Evolutionary conservation across 2,113 vertebrate genomes (phyloP).

Genomic region (Saguinus midas): DNA sequence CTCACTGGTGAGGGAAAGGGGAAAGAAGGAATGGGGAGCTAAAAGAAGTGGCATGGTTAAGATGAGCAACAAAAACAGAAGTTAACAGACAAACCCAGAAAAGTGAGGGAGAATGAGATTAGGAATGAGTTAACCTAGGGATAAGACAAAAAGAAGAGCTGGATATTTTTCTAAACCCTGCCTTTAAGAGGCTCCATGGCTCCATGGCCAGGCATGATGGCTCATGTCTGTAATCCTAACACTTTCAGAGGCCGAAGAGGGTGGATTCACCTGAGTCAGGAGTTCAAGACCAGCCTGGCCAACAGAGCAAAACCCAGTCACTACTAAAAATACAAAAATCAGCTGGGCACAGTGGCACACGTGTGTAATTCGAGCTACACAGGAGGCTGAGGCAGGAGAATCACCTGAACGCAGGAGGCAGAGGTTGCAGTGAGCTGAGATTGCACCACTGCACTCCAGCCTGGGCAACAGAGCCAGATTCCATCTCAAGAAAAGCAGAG

Average conservation of each 20-base stretch:
- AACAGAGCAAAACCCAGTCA: not conserved
- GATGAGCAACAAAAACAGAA: not conserved
- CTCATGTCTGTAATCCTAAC: not conserved
- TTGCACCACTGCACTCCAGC: not conserved
- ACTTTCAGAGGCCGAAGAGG: not conserved
- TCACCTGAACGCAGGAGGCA: not conserved
- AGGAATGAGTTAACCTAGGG: not conserved
- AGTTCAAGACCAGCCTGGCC: not conserved
- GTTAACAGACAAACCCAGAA: not conserved
- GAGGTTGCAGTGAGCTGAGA: not conserved
- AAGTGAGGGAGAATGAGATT: not conserved
- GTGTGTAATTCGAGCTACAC: not conserved
- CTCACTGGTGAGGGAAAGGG: not conserved
- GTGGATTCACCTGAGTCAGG: not conserved
- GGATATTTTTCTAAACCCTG: not conserved
- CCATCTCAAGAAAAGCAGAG: not conserved
- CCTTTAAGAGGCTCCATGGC: not conserved
- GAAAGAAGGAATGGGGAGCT: not conserved
- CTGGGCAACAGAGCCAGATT: not conserved
- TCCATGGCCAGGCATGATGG: too few relatives aligned
- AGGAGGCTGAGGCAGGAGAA: not conserved
- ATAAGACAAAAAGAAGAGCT: slow-evolving; percentile 63
- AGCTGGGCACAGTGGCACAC: not conserved
- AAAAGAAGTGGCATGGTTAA: slow-evolving; percentile 3
- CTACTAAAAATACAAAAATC: not conserved